Base-by-base conservation (phyloP, 2,113 vertebrate genomes). In the Cyanistes caeruleus region DNA sequence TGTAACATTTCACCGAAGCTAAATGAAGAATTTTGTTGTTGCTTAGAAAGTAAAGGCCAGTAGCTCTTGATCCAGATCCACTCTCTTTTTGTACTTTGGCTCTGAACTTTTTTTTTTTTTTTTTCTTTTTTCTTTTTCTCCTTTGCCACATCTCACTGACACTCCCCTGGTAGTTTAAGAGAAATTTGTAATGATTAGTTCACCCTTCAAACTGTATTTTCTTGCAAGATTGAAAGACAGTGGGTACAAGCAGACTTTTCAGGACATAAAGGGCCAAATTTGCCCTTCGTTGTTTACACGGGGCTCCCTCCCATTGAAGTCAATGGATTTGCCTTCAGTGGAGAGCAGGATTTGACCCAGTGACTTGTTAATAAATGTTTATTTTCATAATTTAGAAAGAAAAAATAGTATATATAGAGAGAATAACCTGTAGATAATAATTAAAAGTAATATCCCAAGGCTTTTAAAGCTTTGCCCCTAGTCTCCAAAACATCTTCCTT, bases 321-420 rank as follows among this genome's bases (percentile, higher is more conserved):
- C 60, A 89, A 23, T 68, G 56, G 44, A 80, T 82, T 80, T 92
- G 85, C 28, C 93, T 96, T 92, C 88, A 90, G 31, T 87, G 88
- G 56, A 72, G 76, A 88, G 92, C 49, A 53, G 86, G 83, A 93
- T 80, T 93, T 89, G 93, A 94, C 95, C 94, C 73, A 60, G 83
- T 94, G 96, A 96, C 92, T 90, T 96, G 90, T 96, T 93, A 92
- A 94, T 93, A 97, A 97, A 96, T 95, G 88, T 96, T 96, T 97
- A 97, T 97, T 97, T 97, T 97, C 96, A 94, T 97, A 97, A 96
- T 96, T 97, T 90, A 96, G 89, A 90, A 91, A 90, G 56, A 94
- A 78, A 78, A 84, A 91, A 92, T 75, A 95, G 68, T 95, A 92
- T 97, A 96, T 97, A 95, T 53, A 87, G 55, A 95, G 65, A 97